Evolutionary conservation across 2,888 invertebrate genomes (phyloP).

Genomic region (Lasioglossum malachurum): DNA sequence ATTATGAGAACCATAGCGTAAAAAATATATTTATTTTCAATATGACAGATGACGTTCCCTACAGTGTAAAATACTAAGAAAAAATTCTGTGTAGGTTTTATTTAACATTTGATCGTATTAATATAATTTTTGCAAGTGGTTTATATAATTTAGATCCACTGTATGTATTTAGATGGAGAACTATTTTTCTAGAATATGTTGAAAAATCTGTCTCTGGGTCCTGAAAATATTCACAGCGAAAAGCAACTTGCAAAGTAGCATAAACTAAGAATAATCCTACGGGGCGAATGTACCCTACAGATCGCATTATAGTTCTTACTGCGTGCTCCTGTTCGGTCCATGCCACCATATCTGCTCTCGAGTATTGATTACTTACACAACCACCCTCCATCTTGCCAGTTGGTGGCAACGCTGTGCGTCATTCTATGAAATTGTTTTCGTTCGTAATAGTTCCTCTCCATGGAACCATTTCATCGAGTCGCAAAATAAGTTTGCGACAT

Average conservation of each 20-base stretch:
- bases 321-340: constrained; percentile 66
- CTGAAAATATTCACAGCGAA: neutral
- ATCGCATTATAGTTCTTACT: constrained; percentile 22
- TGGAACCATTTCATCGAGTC: neutral
- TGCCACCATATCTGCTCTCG: constrained; percentile 60
- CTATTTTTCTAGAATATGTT: neutral
- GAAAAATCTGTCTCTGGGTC: neutral
- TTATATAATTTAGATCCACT: too few relatives aligned
- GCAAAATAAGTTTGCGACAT: neutral
- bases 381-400: constrained; percentile 69
- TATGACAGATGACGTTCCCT: too few relatives aligned
- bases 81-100: too few relatives aligned
- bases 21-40: too few relatives aligned
- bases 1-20: too few relatives aligned
- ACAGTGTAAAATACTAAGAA: too few relatives aligned
- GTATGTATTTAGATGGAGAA: too few relatives aligned
- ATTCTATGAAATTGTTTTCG: constrained; percentile 45
- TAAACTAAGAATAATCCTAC: neutral
- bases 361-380: constrained; percentile 76
- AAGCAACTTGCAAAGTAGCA: neutral
- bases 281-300: neutral
- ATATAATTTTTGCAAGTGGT: too few relatives aligned
- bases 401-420: constrained; percentile 55
- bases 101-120: too few relatives aligned
- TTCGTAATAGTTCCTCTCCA: constrained; percentile 6